phyloP scores from a whole-genome alignment of 2,113 vertebrate species.

The Cephalopholis sonnerati region DNA sequence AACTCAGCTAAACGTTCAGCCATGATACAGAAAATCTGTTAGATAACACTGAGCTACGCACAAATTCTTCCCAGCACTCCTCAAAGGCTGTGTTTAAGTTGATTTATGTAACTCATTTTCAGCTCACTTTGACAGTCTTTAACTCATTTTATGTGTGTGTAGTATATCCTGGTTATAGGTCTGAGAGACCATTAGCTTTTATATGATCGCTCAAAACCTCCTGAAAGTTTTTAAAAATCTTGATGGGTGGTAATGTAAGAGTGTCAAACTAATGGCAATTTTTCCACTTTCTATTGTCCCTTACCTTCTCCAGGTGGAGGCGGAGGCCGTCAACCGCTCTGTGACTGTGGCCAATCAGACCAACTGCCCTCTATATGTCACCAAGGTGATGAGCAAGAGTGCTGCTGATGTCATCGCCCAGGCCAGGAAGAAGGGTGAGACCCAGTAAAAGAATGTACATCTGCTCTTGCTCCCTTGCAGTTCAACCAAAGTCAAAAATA shows the following conservation, averaged over 20 bases:
- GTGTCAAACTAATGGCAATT: not conserved
- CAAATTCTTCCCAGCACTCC: too few relatives aligned
- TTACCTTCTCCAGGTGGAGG: constrained; percentile 89
- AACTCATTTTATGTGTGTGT: not conserved
- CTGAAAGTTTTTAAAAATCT: not conserved
- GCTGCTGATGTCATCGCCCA: constrained; percentile 97
- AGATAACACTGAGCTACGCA: too few relatives aligned
- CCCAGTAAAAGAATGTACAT: not conserved
- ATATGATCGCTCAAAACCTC: not conserved
- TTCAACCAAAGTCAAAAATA: too few relatives aligned
- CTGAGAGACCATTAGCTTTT: not conserved
- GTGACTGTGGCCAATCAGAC: constrained; percentile 99
- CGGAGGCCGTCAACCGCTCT: constrained; percentile 95
- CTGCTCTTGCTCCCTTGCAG: not conserved
- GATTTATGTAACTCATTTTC: not conserved
- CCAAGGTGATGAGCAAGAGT: constrained; percentile 99
- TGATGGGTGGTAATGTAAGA: too few relatives aligned
- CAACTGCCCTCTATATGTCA: constrained; percentile 98
- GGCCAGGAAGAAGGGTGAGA: constrained; percentile 97
- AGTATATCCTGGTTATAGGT: not conserved
- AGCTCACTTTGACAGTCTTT: not conserved
- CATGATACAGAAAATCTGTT: too few relatives aligned
- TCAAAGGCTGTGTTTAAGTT: not conserved
- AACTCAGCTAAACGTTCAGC: too few relatives aligned
- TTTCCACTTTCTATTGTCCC: not conserved